Evolutionary conservation across 2,797 vertebrate species (phyloP), one percentile per base, ranked within the genome.

Genomic region (Pelobates cultripes): DNA sequence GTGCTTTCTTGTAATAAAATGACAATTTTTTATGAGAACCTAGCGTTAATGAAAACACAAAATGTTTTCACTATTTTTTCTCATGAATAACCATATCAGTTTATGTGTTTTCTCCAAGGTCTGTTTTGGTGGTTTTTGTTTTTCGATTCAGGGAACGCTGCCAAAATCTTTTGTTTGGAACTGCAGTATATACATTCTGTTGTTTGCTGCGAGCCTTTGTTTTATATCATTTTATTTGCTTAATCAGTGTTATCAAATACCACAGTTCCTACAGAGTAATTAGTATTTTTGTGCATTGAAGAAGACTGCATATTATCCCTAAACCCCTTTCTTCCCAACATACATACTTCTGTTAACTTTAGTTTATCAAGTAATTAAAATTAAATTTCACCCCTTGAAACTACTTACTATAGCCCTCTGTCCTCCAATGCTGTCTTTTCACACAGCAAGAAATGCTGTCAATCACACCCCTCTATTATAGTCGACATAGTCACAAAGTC

Each of bases 191-290:
- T 47, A 78, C 64, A 57, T 55, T 14, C 7, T 67, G 28, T 78
- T 70, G 76, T 78, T 70, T 78, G 76, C 42, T 8, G 51, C 45
- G 13, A 42, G 2, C 13, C 13, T 78, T 78, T 44, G 40, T 61
- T 45, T 78, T 78, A 51, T 70, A 44, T 44, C n/a, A 7, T 68
- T 69, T 70, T 78, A 70, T 72, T 55, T 71, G 43, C 60, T 72
- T 64, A 79, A 71, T 79, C n/a, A 71, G 69, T 43, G 51, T 63
- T 72, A 79, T 13, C 51, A 40, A 63, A 79, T 63, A 60, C 57
- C 43, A 51, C 68, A 44, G n/a, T 70, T 60, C 67, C 53, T 53
- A 78, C 55, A 61, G 55, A 15, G n/a, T 78, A 42, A 68, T 77
- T 77, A 53, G 40, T 43, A 66, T 75, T 67, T 68, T 77, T 55